phyloP scores from a whole-genome alignment of 2,888 invertebrate genomes.

The Phalangium opilio region DNA sequence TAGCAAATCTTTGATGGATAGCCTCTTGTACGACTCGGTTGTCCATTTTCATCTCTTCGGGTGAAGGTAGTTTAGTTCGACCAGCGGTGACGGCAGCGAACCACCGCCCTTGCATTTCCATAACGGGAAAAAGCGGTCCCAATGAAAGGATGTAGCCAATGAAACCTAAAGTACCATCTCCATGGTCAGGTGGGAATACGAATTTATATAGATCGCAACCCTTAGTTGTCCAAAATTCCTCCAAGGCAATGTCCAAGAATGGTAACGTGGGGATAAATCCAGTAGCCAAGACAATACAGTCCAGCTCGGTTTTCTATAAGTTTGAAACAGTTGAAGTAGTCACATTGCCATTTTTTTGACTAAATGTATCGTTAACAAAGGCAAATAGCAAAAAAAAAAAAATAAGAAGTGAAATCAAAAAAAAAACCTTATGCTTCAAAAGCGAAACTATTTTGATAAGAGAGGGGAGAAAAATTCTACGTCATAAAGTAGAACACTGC shows the following conservation, averaged over 20 bases:
- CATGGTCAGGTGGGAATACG: constrained; percentile 30
- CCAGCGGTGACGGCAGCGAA: constrained; percentile 29
- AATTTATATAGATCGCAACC: constrained; percentile 28
- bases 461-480: no score
- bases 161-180: constrained; percentile 30
- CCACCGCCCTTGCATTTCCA: constrained; percentile 35
- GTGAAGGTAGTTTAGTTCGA: constrained; percentile 7
- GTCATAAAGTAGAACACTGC: no score
- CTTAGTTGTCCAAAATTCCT: no score
- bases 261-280: constrained; percentile 31
- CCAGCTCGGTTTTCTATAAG: no score
- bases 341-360: no score
- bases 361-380: no score
- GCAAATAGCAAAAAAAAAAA: no score
- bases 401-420: no score
- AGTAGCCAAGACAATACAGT: constrained; percentile 18
- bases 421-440: no score
- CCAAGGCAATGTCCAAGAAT: constrained; percentile 17
- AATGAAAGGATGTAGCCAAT: constrained; percentile 34
- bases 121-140: constrained; percentile 35
- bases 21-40: constrained; percentile 4
- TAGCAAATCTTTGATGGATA: not conserved
- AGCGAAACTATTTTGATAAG: no score
- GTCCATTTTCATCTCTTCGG: constrained; percentile 11
- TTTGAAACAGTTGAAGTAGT: no score